A percentile compares a stretch with the other conserved stretches of the same genome.
These are phyloP conservation scores for Sebastes nivosus DNA, from an alignment of 2,797 vertebrate species.

Conservation along the genomic window DNA sequence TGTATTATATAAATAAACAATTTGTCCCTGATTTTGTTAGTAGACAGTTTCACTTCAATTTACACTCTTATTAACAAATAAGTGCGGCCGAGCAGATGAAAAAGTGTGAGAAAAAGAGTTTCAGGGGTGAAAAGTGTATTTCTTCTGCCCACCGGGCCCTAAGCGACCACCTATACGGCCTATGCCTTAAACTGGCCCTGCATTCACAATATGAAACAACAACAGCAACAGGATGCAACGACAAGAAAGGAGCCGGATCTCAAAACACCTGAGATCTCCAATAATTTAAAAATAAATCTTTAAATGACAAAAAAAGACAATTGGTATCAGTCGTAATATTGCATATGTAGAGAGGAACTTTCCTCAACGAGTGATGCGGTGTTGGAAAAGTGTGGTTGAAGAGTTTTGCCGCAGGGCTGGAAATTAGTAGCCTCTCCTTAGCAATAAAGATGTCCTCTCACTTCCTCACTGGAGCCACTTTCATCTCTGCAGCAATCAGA, in stretches of 20 bases:
- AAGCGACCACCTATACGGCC: too few relatives aligned
- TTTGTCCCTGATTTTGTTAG: too few relatives aligned
- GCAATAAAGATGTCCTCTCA: slow-evolving; percentile 72
- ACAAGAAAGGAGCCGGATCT: neutral
- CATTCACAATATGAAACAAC: neutral
- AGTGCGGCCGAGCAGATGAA: too few relatives aligned
- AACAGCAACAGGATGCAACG: neutral
- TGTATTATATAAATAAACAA: too few relatives aligned
- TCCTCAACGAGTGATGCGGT: slow-evolving; percentile 8
- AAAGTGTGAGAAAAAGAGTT: too few relatives aligned
- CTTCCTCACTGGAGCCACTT: slow-evolving; percentile 78
- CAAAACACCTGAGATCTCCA: neutral
- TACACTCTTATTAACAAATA: too few relatives aligned
- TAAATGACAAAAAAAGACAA: neutral
- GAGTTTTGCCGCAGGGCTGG: slow-evolving; percentile 38
- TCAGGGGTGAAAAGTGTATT: too few relatives aligned
- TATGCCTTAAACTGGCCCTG: too few relatives aligned
- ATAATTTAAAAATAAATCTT: neutral
- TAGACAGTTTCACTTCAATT: too few relatives aligned
- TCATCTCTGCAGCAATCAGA: slow-evolving; percentile 83
- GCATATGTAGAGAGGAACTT: neutral
- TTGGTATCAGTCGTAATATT: neutral
- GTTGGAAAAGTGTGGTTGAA: slow-evolving; percentile 8
- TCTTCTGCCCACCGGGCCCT: too few relatives aligned
- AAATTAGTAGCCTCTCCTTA: slow-evolving; percentile 45